Evolutionary conservation across 2,797 vertebrate species (phyloP).

Genomic region (Potorous gilbertii): DNA sequence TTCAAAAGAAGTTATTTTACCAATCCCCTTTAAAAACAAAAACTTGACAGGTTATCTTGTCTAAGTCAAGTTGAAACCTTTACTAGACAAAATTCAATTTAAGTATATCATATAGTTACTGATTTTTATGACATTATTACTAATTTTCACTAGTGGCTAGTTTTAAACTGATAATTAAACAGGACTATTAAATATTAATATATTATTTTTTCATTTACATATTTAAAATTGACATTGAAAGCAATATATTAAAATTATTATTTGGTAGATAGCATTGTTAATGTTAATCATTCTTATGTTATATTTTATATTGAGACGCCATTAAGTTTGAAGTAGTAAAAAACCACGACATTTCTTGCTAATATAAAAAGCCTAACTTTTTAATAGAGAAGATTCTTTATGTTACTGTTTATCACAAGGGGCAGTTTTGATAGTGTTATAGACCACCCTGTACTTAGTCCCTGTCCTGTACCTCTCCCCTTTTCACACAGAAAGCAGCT

Average conservation of each 20-base stretch:
- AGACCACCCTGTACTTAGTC: conserved; percentile 90
- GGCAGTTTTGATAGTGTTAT: background rate
- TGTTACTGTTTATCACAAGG: conserved; percentile 76
- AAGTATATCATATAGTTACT: conserved; percentile 57
- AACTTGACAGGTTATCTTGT: background rate
- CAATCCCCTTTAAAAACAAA: background rate
- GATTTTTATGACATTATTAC: conserved; percentile 9
- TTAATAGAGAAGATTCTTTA: conserved; percentile 58
- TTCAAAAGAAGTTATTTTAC: background rate
- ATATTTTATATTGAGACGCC: conserved; percentile 43
- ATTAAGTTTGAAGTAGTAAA: conserved; percentile 44
- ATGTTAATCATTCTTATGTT: conserved; percentile 44
- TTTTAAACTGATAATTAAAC: conserved; percentile 61
- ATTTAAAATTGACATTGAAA: conserved; percentile 46
- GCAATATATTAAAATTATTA: conserved; percentile 38
- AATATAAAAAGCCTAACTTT: conserved; percentile 25
- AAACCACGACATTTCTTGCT: conserved; percentile 7
- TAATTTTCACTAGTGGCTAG: conserved; percentile 37
- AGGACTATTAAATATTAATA: background rate
- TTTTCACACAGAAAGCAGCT: conserved; percentile 89
- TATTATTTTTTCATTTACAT: conserved; percentile 57
- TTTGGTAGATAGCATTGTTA: background rate
- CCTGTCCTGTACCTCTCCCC: conserved; percentile 87
- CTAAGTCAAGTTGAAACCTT: background rate
- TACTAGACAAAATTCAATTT: background rate